A percentile compares a stretch with the other conserved stretches of the same genome.
Evolutionary conservation across 2,113 vertebrate genomes (phyloP).

Genomic region (Malurus melanocephalus): DNA sequence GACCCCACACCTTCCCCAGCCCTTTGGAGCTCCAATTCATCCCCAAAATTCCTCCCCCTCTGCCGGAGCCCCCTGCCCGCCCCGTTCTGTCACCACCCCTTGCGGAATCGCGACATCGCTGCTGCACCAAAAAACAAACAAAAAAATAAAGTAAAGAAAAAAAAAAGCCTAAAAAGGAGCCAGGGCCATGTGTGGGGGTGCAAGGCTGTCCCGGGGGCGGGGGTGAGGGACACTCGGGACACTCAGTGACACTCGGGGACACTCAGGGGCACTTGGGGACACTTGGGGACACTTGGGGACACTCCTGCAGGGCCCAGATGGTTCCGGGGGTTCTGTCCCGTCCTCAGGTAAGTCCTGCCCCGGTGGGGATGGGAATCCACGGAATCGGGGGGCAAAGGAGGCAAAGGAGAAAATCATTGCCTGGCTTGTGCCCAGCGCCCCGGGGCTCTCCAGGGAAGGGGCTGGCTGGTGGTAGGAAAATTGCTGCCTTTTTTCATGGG

Average conservation of each 20-base stretch:
- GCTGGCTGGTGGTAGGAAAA: not conserved
- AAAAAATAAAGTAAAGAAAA: too few species aligned
- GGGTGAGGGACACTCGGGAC: not conserved
- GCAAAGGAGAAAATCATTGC: not conserved
- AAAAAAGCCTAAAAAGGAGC: not conserved
- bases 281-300: not conserved
- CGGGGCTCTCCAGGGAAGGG: not conserved
- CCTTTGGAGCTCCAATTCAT: rapidly evolving
- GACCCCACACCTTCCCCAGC: not conserved
- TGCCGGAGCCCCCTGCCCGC: not conserved
- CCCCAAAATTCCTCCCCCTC: rapidly evolving
- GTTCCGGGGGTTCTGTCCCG: rapidly evolving
- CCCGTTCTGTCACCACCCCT: not conserved
- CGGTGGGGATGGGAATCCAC: rapidly evolving
- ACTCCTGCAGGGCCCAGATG: not conserved
- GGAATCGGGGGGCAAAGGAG: not conserved
- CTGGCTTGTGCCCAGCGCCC: too few species aligned
- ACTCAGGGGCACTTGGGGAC: too few species aligned
- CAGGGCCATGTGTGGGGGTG: not conserved
- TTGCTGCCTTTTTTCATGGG: not conserved
- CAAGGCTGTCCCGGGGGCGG: not conserved
- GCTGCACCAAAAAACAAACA: too few species aligned
- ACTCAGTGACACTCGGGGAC: too few species aligned
- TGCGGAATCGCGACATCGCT: not conserved
- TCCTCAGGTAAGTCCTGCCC: not conserved